Conservation (phyloP, 2,888 invertebrate genomes). For the Scrobipalpa atriplicella region DNA sequence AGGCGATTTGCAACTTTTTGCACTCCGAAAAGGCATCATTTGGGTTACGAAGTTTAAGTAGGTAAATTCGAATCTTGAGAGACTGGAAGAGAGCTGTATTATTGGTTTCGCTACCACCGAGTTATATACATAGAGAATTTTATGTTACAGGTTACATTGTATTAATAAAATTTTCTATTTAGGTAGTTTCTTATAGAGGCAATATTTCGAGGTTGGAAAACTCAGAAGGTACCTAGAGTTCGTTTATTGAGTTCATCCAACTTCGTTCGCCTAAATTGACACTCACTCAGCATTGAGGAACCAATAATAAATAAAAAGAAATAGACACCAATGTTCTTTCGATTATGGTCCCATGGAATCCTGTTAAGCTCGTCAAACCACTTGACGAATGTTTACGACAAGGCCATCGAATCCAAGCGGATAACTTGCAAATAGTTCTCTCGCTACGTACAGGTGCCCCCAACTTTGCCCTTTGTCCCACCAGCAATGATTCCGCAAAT, state of each 20-base stretch:
- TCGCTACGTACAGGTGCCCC: constrained; percentile 26
- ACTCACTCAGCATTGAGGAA: no score
- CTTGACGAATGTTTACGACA: constrained; percentile 22
- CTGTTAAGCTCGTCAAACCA: background rate
- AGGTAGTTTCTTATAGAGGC: no score
- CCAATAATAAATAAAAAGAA: background rate
- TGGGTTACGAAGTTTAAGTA: background rate
- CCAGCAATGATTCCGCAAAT: constrained; percentile 23
- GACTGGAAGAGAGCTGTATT: background rate
- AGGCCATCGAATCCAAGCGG: background rate
- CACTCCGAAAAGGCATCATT: constrained; percentile 11
- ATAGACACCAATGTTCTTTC: background rate
- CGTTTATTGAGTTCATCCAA: no score
- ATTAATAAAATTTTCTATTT: no score
- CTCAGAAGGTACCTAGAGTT: no score
- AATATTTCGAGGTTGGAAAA: no score
- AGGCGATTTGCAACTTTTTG: constrained; percentile 17
- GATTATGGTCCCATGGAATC: background rate
- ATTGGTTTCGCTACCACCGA: no score
- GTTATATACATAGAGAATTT: no score
- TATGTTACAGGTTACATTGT: no score
- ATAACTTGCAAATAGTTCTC: constrained; percentile 36
- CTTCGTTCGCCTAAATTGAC: no score
- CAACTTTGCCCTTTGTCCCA: constrained; percentile 23
- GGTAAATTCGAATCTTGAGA: background rate